phyloP scores from a whole-genome alignment of 1,140 invertebrate species.

The Streblospio benedicti region DNA sequence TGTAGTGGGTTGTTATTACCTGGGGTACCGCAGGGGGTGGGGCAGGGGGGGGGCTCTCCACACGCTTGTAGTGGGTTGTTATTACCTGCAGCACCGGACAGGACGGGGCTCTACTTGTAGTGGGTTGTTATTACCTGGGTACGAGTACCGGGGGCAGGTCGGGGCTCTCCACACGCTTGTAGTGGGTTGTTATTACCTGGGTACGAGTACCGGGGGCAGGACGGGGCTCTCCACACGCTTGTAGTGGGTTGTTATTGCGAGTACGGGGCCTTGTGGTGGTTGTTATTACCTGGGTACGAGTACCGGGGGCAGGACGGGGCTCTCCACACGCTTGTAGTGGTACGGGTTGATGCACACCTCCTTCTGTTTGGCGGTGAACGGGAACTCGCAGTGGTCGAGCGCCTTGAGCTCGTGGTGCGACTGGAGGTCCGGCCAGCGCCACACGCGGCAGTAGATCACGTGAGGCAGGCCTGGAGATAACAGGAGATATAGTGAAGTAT shows the following conservation, averaged over 20 bases:
- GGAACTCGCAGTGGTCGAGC: conserved; percentile 83
- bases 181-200: conserved; percentile 72
- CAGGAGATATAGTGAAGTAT: too few species aligned
- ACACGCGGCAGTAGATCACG: conserved; percentile 95
- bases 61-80: conserved; percentile 70
- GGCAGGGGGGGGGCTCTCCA: conserved; percentile 69
- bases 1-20: conserved; percentile 79
- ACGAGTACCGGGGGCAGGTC: conserved; percentile 92
- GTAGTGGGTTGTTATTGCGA: too few species aligned
- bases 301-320: conserved; percentile 81
- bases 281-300: conserved; percentile 87
- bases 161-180: conserved; percentile 62
- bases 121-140: conserved; percentile 65
- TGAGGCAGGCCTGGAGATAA: conserved; percentile 92
- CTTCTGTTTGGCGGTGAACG: conserved; percentile 86
- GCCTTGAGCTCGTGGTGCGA: conserved; percentile 95
- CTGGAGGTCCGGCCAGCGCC: conserved; percentile 96
- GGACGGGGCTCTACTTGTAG: conserved; percentile 62
- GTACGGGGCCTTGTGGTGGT: too few species aligned
- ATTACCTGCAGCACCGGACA: conserved; percentile 89
- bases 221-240: conserved; percentile 65
- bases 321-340: conserved; percentile 75
- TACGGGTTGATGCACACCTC: conserved; percentile 98
- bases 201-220: conserved; percentile 88
- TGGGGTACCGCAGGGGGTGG: conserved; percentile 87